Percentiles rank a stretch among this genome's conserved stretches.
Evolutionary conservation across 1,140 invertebrate genomes (phyloP).

Genomic region (Lordiphosa mommai): DNA sequence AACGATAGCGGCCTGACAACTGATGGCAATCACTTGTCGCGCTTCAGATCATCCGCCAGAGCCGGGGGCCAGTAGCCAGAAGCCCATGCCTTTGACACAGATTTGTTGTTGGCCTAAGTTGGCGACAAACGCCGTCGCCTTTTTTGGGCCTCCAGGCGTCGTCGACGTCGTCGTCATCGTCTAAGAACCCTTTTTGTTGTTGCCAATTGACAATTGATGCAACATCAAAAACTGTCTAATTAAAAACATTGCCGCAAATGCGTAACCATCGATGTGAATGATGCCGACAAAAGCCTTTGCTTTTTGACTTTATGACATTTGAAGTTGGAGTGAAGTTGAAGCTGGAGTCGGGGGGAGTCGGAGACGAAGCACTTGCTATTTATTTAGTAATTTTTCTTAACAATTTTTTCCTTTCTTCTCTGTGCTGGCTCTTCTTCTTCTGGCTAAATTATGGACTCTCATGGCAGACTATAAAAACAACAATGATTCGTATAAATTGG

Average conservation of each 20-base stretch:
- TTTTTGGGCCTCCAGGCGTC: slow-evolving; percentile 67
- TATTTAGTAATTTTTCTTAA: slow-evolving; percentile 74
- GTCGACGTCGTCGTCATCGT: slow-evolving; percentile 37
- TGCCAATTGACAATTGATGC: slow-evolving; percentile 71
- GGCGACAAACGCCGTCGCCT: slow-evolving; percentile 70
- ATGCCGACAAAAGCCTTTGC: slow-evolving; percentile 63
- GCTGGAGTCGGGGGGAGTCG: not conserved
- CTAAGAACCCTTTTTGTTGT: slow-evolving; percentile 37
- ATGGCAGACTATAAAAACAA: slow-evolving; percentile 58
- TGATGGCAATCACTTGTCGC: slow-evolving; percentile 79
- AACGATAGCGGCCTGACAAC: slow-evolving; percentile 75
- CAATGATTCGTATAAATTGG: slow-evolving; percentile 77
- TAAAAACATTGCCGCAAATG: slow-evolving; percentile 71
- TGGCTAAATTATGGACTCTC: slow-evolving; percentile 72
- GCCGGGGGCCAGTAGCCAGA: slow-evolving; percentile 27
- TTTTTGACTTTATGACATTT: slow-evolving; percentile 72
- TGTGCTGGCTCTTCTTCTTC: slow-evolving; percentile 7
- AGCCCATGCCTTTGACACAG: slow-evolving; percentile 70
- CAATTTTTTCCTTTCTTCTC: slow-evolving; percentile 19
- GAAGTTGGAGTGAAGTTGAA: slow-evolving; percentile 5
- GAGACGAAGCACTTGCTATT: slow-evolving; percentile 46
- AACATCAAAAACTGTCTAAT: slow-evolving; percentile 75
- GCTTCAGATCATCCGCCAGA: slow-evolving; percentile 61
- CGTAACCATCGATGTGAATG: slow-evolving; percentile 63
- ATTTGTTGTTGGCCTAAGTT: slow-evolving; percentile 75